These are phyloP conservation scores for Danio jaintianensis DNA, from an alignment of 2,797 vertebrate species.

Conservation along the genomic window DNA sequence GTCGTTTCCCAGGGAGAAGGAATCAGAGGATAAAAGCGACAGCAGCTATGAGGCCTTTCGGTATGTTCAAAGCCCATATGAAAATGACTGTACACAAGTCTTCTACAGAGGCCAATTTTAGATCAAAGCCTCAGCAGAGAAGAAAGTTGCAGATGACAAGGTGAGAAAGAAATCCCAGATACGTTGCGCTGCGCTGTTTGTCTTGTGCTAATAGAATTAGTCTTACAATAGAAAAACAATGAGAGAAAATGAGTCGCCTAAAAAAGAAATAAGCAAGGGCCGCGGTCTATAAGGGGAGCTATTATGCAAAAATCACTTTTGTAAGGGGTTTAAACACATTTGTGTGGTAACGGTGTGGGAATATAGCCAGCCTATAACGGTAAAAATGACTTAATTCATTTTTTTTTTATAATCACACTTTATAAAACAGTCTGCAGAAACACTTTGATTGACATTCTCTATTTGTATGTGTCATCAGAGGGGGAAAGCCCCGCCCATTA, in stretches of 20 bases:
- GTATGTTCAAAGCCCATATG: conserved; percentile 93
- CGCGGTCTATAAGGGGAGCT: background rate
- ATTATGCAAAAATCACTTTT: too few species aligned
- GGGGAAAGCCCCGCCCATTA: too few species aligned
- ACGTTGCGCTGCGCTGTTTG: conserved; percentile 58
- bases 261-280: conserved; percentile 5
- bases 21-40: conserved; percentile 91
- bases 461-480: too few species aligned
- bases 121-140: conserved; percentile 75
- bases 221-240: conserved; percentile 53
- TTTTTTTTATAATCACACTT: too few species aligned
- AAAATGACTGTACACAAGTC: conserved; percentile 78
- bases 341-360: too few species aligned
- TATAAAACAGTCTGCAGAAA: too few species aligned
- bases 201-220: conserved; percentile 64
- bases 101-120: conserved; percentile 78
- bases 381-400: too few species aligned
- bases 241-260: background rate
- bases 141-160: conserved; percentile 55
- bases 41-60: conserved; percentile 83
- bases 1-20: conserved; percentile 82
- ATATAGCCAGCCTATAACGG: too few species aligned
- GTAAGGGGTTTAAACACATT: too few species aligned
- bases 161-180: conserved; percentile 50
- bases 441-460: too few species aligned